These are phyloP conservation scores for Pristionchus maxplancki DNA, from an alignment of 2,888 invertebrate genomes.

Conservation along the genomic window DNA sequence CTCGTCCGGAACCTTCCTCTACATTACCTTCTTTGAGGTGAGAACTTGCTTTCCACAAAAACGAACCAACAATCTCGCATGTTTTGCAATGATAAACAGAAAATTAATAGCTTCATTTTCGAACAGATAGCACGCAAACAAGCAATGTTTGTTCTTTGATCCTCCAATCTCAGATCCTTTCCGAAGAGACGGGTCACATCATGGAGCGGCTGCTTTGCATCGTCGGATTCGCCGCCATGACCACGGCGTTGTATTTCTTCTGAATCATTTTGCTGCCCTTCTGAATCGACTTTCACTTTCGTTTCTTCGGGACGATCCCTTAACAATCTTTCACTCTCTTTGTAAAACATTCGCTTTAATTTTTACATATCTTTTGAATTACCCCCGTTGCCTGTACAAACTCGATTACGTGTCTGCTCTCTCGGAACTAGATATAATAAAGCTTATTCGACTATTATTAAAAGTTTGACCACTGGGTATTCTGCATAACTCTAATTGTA, in stretches of 20 bases:
- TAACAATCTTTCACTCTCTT: too few relatives aligned
- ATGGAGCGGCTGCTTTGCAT: conserved; percentile 1
- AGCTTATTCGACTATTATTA: neutral
- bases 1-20: conserved; percentile 71
- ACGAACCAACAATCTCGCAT: neutral
- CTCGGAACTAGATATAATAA: neutral
- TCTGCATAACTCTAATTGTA: too few relatives aligned
- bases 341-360: neutral
- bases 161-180: neutral
- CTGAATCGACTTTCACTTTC: too few relatives aligned
- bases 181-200: conserved; percentile 42
- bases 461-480: too few relatives aligned
- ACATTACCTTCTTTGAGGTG: conserved; percentile 73
- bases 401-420: neutral
- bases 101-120: neutral
- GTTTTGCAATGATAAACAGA: neutral
- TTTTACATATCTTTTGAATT: neutral
- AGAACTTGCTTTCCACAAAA: too few relatives aligned
- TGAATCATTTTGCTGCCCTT: neutral
- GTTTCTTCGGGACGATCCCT: too few relatives aligned
- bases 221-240: conserved; percentile 12
- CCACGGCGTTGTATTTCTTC: conserved; percentile 27
- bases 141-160: too few relatives aligned
- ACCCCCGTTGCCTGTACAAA: conserved; percentile 6
- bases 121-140: neutral